Evolutionary conservation across 2,888 invertebrate species (phyloP), one percentile per base, ranked within the genome.

Genomic region (Oligia strigilis): DNA sequence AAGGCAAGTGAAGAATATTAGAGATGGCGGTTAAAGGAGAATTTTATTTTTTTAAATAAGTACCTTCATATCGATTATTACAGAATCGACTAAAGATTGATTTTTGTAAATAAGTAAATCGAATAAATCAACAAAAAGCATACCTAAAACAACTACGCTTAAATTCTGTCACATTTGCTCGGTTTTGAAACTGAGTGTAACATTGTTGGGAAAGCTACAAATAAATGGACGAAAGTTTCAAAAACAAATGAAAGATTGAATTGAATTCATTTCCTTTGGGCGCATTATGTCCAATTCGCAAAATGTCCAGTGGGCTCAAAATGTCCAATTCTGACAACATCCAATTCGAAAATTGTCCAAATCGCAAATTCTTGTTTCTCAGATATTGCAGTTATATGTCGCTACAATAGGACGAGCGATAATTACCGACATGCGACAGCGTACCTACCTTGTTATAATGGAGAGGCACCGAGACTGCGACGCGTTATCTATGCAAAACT

Each of bases 401-500:
- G 64, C 62, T 70, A 77, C 64, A 87, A 82, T 77, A 65, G 70
- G 49, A 76, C 23, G 43, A 23, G 60, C 19, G 46, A 78, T 74
- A 75, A 75, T 77, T 46, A 69, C 29, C 52, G 75, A 17, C 71
- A 58, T 58, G 71, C 58, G 71, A 76, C 78, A 73, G 72, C 14
- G 19, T 60, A 36, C 29, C 29, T 29, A 29, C 46, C 52, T 73
- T 70, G 75, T 78, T 70, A 77, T 65, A 58, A 55, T 67, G 77
- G 60, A 72, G 73, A 65, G 64, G 60, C 69, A 29, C 23, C 46
- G 85, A 72, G 77, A 73, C 75, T 77, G 80, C 81, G 43, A 75
- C 80, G 66, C 46, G 64, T 58, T 84, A 75, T 80, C 83, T 87
- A 75, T 80, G 81, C 75, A 81, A 75, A 87, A 75, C 77, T 87